These are phyloP conservation scores for Noctuana brunneofusca DNA, from an alignment of 2,888 invertebrate species.

Conservation along the genomic window DNA sequence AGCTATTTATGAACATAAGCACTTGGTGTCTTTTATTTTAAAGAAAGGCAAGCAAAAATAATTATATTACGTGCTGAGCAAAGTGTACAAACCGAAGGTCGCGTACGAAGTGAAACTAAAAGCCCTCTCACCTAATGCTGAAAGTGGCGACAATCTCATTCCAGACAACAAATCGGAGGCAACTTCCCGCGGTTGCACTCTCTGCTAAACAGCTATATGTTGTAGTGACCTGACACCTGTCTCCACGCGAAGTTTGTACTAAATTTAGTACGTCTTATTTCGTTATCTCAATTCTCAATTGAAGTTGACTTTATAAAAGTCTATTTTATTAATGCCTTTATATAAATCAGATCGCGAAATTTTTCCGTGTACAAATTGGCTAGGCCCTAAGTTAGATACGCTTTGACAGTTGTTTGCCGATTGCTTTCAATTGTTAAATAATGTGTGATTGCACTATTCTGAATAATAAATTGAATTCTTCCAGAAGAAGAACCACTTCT, in stretches of 20 bases:
- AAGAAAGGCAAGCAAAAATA: not conserved
- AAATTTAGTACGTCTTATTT: not conserved
- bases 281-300: no score
- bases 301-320: no score
- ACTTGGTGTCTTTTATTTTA: not conserved
- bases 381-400: no score
- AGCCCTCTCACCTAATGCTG: constrained; percentile 22
- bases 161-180: constrained; percentile 77
- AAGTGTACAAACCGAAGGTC: not conserved
- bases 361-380: no score
- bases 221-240: constrained; percentile 73
- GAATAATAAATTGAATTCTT: no score
- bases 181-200: constrained; percentile 66
- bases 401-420: no score
- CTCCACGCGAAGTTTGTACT: constrained; percentile 37
- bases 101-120: constrained; percentile 26
- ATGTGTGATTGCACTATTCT: no score
- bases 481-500: no score
- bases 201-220: constrained; percentile 76
- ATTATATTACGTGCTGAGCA: not conserved
- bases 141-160: constrained; percentile 76
- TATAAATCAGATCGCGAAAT: no score
- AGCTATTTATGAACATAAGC: no score
- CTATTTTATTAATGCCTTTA: no score
- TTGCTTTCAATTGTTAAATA: no score